These are phyloP conservation scores for Pantherophis guttatus DNA, from an alignment of 2,113 vertebrate genomes.

Conservation along the genomic window DNA sequence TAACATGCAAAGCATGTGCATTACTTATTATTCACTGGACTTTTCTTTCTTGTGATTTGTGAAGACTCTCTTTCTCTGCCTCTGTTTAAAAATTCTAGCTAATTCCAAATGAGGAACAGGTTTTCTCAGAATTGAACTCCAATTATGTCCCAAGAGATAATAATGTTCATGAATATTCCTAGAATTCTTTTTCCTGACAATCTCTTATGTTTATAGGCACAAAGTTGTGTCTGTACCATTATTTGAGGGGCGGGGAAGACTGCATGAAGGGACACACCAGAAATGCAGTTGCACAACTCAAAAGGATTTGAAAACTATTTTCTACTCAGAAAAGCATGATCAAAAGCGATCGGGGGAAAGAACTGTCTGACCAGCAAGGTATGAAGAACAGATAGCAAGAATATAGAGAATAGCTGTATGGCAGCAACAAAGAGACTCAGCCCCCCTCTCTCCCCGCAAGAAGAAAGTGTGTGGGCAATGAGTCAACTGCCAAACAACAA, in stretches of 20 bases:
- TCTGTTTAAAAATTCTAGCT: neutral
- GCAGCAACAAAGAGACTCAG: neutral
- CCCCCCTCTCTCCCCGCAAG: fast-evolving
- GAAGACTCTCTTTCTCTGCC: neutral
- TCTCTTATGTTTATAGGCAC: neutral
- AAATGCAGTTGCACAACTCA: neutral
- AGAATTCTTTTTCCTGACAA: neutral
- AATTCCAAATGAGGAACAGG: neutral
- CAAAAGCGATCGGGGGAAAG: neutral
- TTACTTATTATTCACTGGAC: neutral
- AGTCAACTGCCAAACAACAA: neutral
- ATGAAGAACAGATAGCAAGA: neutral
- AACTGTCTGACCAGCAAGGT: neutral
- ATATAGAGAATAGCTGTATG: neutral
- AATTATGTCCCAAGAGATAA: neutral
- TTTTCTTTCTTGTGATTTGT: neutral
- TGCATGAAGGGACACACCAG: neutral
- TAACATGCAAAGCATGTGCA: neutral
- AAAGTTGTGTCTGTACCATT: neutral
- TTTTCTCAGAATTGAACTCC: neutral
- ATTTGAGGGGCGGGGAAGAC: neutral
- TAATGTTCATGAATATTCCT: neutral
- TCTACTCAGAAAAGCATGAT: neutral
- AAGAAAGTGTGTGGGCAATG: neutral
- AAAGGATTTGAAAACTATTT: neutral